Conservation (phyloP, 2,113 vertebrate genomes). For the Ceyx margarethae region DNA sequence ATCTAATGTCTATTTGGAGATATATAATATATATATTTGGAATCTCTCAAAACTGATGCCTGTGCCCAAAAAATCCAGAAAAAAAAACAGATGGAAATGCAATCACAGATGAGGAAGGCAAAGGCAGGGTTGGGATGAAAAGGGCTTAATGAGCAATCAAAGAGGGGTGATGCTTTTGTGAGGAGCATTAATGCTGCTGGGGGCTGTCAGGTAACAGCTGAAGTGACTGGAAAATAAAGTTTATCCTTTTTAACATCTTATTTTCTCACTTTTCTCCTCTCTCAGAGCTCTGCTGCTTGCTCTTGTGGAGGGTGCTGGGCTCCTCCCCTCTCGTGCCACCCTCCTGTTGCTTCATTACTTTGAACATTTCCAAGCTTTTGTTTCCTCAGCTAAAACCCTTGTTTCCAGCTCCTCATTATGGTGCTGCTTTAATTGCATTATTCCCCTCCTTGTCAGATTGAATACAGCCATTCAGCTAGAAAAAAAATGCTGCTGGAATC, state of each 20-base stretch:
- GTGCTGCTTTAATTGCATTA: constrained; percentile 56
- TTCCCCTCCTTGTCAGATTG: constrained; percentile 13
- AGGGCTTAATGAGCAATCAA: constrained; percentile 33
- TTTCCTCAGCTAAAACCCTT: constrained; percentile 13
- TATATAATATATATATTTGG: background rate
- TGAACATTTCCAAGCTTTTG: constrained; percentile 41
- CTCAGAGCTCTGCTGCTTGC: background rate
- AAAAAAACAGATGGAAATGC: background rate
- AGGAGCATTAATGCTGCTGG: background rate
- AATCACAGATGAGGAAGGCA: constrained; percentile 8
- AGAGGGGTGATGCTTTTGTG: background rate
- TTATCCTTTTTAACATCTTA: background rate
- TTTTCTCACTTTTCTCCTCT: background rate
- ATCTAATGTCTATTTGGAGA: too few species aligned
- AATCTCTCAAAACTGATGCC: background rate
- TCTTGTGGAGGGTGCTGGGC: constrained; percentile 3
- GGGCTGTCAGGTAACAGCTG: background rate
- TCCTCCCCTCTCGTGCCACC: background rate
- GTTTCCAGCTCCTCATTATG: constrained; percentile 48
- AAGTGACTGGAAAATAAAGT: background rate
- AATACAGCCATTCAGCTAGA: constrained; percentile 8
- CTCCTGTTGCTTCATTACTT: constrained; percentile 33
- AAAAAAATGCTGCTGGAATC: background rate
- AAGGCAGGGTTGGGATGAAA: background rate
- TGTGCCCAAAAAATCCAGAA: background rate